Percentiles rank a stretch among this genome's conserved stretches.
phyloP scores from a whole-genome alignment of 2,888 invertebrate genomes.

The Troides helena region DNA sequence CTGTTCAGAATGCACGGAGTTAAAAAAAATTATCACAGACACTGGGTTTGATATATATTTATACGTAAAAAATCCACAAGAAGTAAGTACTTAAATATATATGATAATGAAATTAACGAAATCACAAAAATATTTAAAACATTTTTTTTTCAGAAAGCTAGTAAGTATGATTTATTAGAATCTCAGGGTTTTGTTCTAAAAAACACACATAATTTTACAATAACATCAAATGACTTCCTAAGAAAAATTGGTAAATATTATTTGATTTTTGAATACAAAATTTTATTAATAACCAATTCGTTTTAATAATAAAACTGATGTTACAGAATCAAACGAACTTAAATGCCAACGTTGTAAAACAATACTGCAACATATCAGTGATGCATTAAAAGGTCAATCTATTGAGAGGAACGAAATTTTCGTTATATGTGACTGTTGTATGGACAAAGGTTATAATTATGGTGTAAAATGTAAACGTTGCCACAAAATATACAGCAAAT shows the following conservation, averaged over 20 bases:
- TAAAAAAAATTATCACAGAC: slow-evolving; percentile 46
- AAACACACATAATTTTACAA: slow-evolving; percentile 13
- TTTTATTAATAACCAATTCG: not conserved
- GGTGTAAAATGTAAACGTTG: slow-evolving; percentile 47
- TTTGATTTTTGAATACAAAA: not conserved
- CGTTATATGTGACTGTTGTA: slow-evolving; percentile 57
- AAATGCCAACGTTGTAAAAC: slow-evolving; percentile 56
- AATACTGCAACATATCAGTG: slow-evolving; percentile 47
- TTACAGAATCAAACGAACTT: slow-evolving; percentile 50
- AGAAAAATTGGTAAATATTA: slow-evolving; percentile 17
- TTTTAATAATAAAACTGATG: not conserved
- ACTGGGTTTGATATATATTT: slow-evolving; percentile 49
- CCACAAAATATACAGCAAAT: slow-evolving; percentile 48
- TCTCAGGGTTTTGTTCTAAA: slow-evolving; percentile 20
- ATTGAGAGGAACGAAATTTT: slow-evolving; percentile 41
- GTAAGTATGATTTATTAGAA: slow-evolving; percentile 14
- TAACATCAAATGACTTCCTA: slow-evolving; percentile 14
- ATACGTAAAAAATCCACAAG: slow-evolving; percentile 33
- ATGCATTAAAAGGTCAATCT: slow-evolving; percentile 37
- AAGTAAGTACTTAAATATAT: slow-evolving; percentile 37
- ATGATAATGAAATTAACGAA: not conserved
- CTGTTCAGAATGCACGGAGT: slow-evolving; percentile 37
- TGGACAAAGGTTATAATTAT: slow-evolving; percentile 34
- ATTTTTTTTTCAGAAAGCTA: slow-evolving; percentile 11
- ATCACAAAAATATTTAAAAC: not conserved